Conservation (phyloP, 64 coral and sea anemone genomes). For the Porites lutea region DNA sequence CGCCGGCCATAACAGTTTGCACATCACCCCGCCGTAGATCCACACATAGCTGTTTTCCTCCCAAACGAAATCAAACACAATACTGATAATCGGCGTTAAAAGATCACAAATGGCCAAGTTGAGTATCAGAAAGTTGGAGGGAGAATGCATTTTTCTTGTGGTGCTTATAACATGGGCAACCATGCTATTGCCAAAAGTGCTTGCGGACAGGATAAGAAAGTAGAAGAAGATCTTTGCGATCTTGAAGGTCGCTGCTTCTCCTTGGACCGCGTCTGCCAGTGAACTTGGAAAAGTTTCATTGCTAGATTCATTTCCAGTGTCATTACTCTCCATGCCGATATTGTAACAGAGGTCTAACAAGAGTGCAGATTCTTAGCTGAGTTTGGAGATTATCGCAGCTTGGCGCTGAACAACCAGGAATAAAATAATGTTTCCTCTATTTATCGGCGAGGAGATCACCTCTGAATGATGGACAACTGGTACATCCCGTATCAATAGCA, state of each 20-base stretch:
- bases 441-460: too few species aligned
- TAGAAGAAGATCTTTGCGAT: constrained; percentile 46
- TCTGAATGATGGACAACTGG: too few species aligned
- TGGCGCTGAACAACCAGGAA: too few species aligned
- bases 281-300: not conserved
- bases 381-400: too few species aligned
- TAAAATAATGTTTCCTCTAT: too few species aligned
- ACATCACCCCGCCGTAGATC: constrained; percentile 35
- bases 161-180: constrained; percentile 5
- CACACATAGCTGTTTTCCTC: constrained; percentile 47
- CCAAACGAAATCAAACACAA: constrained; percentile 51
- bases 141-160: constrained; percentile 3
- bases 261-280: not conserved
- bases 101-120: constrained; percentile 57
- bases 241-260: constrained; percentile 12
- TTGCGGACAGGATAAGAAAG: constrained; percentile 35
- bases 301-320: not conserved
- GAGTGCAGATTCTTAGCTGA: too few species aligned
- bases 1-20: constrained; percentile 23
- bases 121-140: constrained; percentile 24
- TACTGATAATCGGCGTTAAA: constrained; percentile 33
- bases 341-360: too few species aligned
- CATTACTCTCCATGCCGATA: not conserved
- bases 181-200: constrained; percentile 49
- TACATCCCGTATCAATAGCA: too few species aligned